These are phyloP conservation scores for Heliconius himera DNA, from an alignment of 1,140 invertebrate genomes.

Conservation along the genomic window DNA sequence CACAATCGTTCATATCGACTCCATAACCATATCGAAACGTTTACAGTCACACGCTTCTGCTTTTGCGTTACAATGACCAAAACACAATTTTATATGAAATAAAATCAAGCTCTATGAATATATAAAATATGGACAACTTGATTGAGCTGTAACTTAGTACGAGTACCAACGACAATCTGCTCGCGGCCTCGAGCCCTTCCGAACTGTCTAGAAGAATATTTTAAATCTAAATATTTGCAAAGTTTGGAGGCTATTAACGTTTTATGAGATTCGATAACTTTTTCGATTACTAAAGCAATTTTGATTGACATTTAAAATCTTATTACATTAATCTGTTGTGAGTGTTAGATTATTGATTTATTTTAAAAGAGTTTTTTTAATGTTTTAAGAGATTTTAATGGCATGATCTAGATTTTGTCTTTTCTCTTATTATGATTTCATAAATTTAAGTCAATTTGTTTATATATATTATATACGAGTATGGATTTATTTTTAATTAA, in stretches of 20 bases:
- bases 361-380: not conserved
- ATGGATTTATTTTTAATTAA: not conserved
- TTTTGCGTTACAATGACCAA: not conserved
- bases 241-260: constrained; percentile 30
- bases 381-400: not conserved
- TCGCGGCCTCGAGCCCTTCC: constrained; percentile 21
- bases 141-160: constrained; percentile 18
- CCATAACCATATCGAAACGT: too few species aligned
- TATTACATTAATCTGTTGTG: not conserved
- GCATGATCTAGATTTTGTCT: too few species aligned
- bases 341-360: not conserved
- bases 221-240: constrained; percentile 29
- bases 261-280: constrained; percentile 34
- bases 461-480: not conserved
- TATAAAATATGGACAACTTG: constrained; percentile 24
- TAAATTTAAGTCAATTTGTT: too few species aligned
- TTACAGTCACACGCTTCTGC: not conserved
- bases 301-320: constrained; percentile 23
- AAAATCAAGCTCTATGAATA: constrained; percentile 24
- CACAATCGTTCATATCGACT: not conserved
- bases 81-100: not conserved
- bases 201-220: constrained; percentile 23
- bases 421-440: too few species aligned
- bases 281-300: constrained; percentile 31
- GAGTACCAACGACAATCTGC: constrained; percentile 7